Conservation (phyloP, 2,113 vertebrate genomes). For the rabbit (Oryctolagus cuniculus) region DNA sequence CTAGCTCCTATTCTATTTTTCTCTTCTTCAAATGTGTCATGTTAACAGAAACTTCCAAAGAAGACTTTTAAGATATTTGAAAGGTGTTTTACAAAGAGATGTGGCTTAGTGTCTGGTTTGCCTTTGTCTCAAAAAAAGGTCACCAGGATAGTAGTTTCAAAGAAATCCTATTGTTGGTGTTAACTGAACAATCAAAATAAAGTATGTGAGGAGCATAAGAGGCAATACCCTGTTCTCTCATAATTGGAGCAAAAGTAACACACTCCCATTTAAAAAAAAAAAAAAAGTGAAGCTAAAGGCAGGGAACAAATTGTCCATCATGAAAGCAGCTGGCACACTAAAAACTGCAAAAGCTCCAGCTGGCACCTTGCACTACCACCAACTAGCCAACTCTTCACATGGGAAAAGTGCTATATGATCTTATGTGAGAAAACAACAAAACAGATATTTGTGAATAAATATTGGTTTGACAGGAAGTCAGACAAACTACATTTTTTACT, state of each 20-base stretch:
- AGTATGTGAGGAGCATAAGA: not conserved
- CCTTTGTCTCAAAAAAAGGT: not conserved
- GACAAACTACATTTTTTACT: conserved; percentile 45
- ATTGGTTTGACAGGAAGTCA: conserved; percentile 77
- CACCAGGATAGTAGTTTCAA: not conserved
- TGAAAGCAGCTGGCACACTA: conserved; percentile 64
- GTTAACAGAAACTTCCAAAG: not conserved
- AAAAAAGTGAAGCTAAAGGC: conserved; percentile 40
- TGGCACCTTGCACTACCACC: conserved; percentile 56
- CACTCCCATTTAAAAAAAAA: not conserved
- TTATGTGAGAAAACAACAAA: conserved; percentile 71
- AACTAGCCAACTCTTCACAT: conserved; percentile 63
- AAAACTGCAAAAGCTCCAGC: conserved; percentile 71
- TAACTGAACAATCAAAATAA: conserved; percentile 49
- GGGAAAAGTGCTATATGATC: conserved; percentile 65
- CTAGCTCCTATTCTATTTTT: not conserved
- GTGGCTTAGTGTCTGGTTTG: not conserved
- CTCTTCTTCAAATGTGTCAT: not conserved
- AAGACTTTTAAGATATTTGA: conserved; percentile 14
- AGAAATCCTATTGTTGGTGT: not conserved
- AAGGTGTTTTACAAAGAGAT: not conserved
- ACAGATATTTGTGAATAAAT: conserved; percentile 83
- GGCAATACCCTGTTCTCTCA: not conserved
- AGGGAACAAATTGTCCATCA: conserved; percentile 66
- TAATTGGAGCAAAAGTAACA: conserved; percentile 23